Percentiles rank a stretch among this genome's conserved stretches.
Conservation (phyloP, 2,113 vertebrate genomes). For the Columbina picui region DNA sequence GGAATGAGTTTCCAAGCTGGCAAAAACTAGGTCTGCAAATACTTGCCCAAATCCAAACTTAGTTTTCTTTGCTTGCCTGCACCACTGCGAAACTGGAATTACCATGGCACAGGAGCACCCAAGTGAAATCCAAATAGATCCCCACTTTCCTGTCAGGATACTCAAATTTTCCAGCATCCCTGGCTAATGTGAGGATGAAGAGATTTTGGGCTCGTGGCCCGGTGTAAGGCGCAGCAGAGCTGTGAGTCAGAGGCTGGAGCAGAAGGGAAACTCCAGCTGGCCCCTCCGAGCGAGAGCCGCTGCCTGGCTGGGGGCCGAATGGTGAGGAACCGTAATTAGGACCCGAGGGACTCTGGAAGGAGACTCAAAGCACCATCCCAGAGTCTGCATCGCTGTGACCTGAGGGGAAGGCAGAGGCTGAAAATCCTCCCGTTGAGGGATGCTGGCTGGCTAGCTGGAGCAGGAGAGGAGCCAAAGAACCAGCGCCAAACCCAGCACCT, state of each 20-base stretch:
- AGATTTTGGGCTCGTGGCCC: not conserved
- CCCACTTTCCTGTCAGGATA: not conserved
- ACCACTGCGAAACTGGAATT: not conserved
- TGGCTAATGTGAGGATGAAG: constrained; percentile 34
- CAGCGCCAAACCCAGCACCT: not conserved
- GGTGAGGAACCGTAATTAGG: not conserved
- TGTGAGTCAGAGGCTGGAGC: not conserved
- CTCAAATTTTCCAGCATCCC: constrained; percentile 11
- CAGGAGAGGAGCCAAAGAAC: not conserved
- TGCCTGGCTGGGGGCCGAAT: not conserved
- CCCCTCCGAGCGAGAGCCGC: not conserved
- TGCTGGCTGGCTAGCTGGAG: not conserved
- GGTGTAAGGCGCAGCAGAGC: not conserved
- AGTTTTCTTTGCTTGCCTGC: not conserved
- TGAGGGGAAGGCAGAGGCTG: not conserved
- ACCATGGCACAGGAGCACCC: not conserved
- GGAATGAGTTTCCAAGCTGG: not conserved
- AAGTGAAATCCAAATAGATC: not conserved
- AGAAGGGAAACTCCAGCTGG: not conserved
- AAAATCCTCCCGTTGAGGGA: not conserved
- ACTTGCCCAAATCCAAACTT: not conserved
- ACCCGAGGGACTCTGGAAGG: not conserved
- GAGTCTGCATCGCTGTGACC: not conserved
- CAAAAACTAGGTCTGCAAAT: not conserved
- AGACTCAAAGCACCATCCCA: not conserved